These are phyloP conservation scores for Aradus depressus DNA, from an alignment of 2,888 invertebrate species.

Conservation along the genomic window DNA sequence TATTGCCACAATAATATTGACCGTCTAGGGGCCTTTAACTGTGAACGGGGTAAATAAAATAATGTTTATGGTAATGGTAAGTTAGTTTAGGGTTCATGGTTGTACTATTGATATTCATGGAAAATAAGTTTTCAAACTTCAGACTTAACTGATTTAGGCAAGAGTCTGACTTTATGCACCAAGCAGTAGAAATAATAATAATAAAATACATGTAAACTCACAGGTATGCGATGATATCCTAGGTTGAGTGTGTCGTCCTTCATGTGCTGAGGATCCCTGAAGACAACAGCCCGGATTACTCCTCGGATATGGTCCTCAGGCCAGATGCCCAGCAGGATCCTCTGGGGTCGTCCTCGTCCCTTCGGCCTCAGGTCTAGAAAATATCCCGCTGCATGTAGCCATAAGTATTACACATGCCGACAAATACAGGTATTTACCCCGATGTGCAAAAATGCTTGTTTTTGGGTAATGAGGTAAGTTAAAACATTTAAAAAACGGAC, in stretches of 20 bases:
- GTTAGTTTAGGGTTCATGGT: too few relatives aligned
- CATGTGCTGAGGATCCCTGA: conserved; percentile 70
- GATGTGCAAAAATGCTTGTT: not conserved
- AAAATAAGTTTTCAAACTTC: too few relatives aligned
- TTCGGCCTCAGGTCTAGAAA: conserved; percentile 73
- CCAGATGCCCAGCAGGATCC: conserved; percentile 84
- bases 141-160: too few relatives aligned
- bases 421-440: not conserved
- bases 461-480: not conserved
- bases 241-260: conserved; percentile 57
- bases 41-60: too few relatives aligned
- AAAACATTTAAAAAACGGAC: conserved; percentile 8
- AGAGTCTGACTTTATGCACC: too few relatives aligned
- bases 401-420: too few relatives aligned
- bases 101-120: too few relatives aligned
- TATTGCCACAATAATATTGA: too few relatives aligned
- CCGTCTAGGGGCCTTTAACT: too few relatives aligned
- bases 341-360: conserved; percentile 79
- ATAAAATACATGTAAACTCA: too few relatives aligned
- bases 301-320: conserved; percentile 89
- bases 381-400: conserved; percentile 19
- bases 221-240: conserved; percentile 49
- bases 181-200: too few relatives aligned
- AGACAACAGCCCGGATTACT: conserved; percentile 83
- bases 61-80: too few relatives aligned